Base-by-base conservation (phyloP, 2,888 invertebrate species). In the Synergus laeviventris region DNA sequence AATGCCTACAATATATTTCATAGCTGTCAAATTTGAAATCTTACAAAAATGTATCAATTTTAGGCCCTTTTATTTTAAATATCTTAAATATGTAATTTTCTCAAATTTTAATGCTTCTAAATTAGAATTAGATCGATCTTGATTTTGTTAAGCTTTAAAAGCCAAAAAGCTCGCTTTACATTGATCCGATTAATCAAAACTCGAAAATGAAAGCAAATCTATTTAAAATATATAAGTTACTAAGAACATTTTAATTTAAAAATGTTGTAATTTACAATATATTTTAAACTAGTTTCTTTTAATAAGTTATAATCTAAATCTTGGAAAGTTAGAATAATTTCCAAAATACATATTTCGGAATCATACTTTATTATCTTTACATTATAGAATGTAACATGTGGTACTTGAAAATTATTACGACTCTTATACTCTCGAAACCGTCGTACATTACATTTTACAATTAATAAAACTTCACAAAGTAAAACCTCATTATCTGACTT, bases 401-500 rank as follows among this genome's bases (percentile, higher is more conserved):
- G 45, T 5, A 45, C 16, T 56, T 56, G 11, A 21, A 56, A 56
- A 56, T 56, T 56, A 18, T 56, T 56, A 24, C 49, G 49, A n/a
- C 18, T 56, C 0, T 21, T 21, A 18, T 24, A 21, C 56, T 21
- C 56, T 56, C 56, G 56, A 56, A 18, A 18, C 56, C 21, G 11
- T 56, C 56, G 21, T 12, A 56, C 56, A 56, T 56, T 56, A 56
- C 56, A 56, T 24, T 56, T 56, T 56, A 56, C 12, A 56, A 56
- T 56, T 3, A 21, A 56, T 56, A 14, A 56, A 56, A 56, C 21
- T 56, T 56, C 56, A 56, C 21, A 56, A 56, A 21, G 21, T 56
- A 56, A 56, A 56, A 56, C 56, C 12, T 24, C 21, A 12, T 21
- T 56, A 56, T 56, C 21, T 24, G 21, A 24, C 12, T 56, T 5